phyloP scores from a whole-genome alignment of 1,140 invertebrate genomes.

The Drosophila asahinai region DNA sequence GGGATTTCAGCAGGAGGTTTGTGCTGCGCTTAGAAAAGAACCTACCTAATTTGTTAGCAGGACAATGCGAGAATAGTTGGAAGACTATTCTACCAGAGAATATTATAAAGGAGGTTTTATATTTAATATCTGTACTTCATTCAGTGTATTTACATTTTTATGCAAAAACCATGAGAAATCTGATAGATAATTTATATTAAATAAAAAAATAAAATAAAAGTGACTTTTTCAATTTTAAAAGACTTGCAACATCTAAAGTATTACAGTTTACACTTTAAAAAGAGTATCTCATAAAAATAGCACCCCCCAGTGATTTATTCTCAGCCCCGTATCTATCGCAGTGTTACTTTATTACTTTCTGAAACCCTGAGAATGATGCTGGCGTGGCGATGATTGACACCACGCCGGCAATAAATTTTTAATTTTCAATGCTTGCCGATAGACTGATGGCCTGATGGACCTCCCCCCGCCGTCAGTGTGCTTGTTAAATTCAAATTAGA shows the following conservation, averaged over 20 bases:
- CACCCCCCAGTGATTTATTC: background rate
- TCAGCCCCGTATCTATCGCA: constrained; percentile 6
- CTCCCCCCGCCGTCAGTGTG: constrained; percentile 31
- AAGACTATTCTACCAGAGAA: no score
- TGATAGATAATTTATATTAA: no score
- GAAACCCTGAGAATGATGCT: constrained; percentile 35
- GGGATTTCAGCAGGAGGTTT: background rate
- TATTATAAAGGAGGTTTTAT: no score
- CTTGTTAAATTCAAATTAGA: constrained; percentile 84
- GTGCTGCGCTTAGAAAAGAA: no score
- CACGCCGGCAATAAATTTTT: constrained; percentile 80
- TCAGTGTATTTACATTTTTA: background rate
- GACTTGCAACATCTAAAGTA: no score
- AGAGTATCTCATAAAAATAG: background rate
- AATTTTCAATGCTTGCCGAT: constrained; percentile 76
- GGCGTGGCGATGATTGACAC: constrained; percentile 68
- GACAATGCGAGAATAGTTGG: no score
- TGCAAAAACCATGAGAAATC: no score
- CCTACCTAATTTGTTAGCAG: no score
- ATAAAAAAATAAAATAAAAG: no score
- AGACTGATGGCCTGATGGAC: constrained; percentile 50
- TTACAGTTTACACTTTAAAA: no score
- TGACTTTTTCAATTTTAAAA: background rate
- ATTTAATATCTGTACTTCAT: background rate
- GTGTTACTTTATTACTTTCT: constrained; percentile 49